Base-by-base conservation (phyloP, 2,888 invertebrate genomes). In the Escarpia spicata region DNA sequence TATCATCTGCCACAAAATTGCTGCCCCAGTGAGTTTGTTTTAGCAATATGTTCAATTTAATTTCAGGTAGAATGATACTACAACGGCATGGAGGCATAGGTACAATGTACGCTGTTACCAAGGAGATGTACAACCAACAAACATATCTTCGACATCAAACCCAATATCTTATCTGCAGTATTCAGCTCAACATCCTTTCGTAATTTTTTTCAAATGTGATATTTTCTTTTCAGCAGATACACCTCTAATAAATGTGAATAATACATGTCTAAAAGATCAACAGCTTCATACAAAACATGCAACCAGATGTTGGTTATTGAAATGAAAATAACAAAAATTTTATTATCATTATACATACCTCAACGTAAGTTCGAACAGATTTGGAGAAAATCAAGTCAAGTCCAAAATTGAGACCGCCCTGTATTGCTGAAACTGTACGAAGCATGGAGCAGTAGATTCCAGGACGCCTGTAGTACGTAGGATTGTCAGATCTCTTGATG, bases 401-500 rank as follows among this genome's bases (percentile, higher is more conserved):
- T 8, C 95, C 95, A 93, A 94, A 96, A 52, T 93, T 94, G 3
- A 93, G 93, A 3, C 94, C 94, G 2, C 95, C 95, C 60, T 94
- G 92, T 0, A 94, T 94, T 31, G 95, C 93, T 0, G 95, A 94
- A 3, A 94, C 93, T 45, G 95, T 94, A 26, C 94, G 93, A 60
- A 96, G 95, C 91, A 96, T 95, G 4, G 95, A 95, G 91, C 96
- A 96, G 94, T 97, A 97, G n/a, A 96, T 93, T 0, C 95, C 94
- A 8, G 97, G 97, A n/a, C 96, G 95, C 89, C 97, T 94, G 94
- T 97, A 97, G 90, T 95, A 94, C 12, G 96, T 96, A 0, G 96
- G 96, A 93, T 96, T 96, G 75, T 75, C 75, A 75, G n/a, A 45
- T 37, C 75, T 75, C 26, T 75, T 75, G 75, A 75, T 75, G 75